Evolutionary conservation across 2,113 vertebrate species (phyloP), one percentile per base, ranked within the genome.

Genomic region (Alouatta palliata): DNA sequence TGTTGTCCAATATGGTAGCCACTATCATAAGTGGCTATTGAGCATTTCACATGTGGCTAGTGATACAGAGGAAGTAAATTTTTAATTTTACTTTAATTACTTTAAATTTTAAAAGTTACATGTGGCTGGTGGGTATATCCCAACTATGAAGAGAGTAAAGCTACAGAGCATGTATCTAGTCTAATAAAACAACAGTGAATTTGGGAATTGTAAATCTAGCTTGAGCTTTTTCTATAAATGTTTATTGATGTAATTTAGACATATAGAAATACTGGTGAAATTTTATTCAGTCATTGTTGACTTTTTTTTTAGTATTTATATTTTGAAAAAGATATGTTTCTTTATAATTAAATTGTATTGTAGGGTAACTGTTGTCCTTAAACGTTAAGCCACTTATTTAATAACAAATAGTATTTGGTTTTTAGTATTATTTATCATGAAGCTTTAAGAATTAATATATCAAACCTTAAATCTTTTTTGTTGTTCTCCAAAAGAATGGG

Each of bases 321-420:
- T 56, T 94, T 91, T 83, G 6, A 6, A 87, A 68, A 71, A 61
- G 37, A 40, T 25, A 17, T 25, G 16, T 71, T 76, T 30, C 64
- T 94, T 86, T 84, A 19, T 40, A 64, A 43, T 85, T 56, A 35
- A 45, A 87, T 64, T 58, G 16, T 75, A 71, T 90, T n/a, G 49
- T 35, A 10, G 37, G 40, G 19, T 90, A 73, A 21, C 40, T 75
- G 0, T 32, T 40, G 27, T 85, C 87, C 40, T 61, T 73, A 93
- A 35, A 47, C 56, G 4, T 76, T 81, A 66, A 47, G 64, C 35
- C 11, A 17, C 16, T 83, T 12, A 61, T 4, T 61, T 66, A 30
- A 4, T 76, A 70, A 80, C 8, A 82, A 14, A 23, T 19, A 68
- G 21, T 23, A 83, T 49, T 61, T 68, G 56, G 4, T 37, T 58